Percentiles rank a stretch among this genome's conserved stretches.
Evolutionary conservation across 1,140 invertebrate species (phyloP).

Genomic region (Melanaphis sacchari): DNA sequence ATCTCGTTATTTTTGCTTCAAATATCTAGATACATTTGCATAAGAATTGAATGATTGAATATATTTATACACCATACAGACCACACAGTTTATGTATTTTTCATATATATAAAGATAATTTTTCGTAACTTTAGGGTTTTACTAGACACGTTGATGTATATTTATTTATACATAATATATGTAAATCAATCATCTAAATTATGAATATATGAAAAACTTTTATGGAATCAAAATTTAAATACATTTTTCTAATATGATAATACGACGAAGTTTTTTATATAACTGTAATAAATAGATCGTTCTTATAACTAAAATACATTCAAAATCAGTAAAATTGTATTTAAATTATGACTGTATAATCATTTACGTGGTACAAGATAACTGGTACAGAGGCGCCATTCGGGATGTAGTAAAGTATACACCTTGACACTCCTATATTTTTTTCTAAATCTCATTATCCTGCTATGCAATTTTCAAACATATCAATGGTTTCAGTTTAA

Average conservation of each 20-base stretch:
- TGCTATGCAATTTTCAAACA: no score
- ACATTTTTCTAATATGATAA: neutral
- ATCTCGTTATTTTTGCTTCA: neutral
- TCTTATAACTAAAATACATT: neutral
- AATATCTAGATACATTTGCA: neutral
- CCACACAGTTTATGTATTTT: neutral
- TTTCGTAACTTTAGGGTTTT: neutral
- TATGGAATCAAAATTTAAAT: neutral
- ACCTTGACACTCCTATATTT: no score
- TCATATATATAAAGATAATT: neutral
- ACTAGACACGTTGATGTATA: neutral
- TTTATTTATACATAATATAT: neutral
- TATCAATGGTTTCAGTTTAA: no score
- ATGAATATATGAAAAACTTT: neutral
- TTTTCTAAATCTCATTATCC: no score
- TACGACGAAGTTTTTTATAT: neutral
- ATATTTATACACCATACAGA: neutral
- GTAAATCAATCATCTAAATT: neutral
- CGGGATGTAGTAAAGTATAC: no score
- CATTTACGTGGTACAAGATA: neutral
- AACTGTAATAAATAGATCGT: neutral
- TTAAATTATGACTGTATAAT: neutral
- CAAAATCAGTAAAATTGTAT: neutral
- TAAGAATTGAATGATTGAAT: neutral
- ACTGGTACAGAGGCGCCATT: no score